These are phyloP conservation scores for Iselma pallidipennis DNA, from an alignment of 2,888 invertebrate species.

Conservation along the genomic window DNA sequence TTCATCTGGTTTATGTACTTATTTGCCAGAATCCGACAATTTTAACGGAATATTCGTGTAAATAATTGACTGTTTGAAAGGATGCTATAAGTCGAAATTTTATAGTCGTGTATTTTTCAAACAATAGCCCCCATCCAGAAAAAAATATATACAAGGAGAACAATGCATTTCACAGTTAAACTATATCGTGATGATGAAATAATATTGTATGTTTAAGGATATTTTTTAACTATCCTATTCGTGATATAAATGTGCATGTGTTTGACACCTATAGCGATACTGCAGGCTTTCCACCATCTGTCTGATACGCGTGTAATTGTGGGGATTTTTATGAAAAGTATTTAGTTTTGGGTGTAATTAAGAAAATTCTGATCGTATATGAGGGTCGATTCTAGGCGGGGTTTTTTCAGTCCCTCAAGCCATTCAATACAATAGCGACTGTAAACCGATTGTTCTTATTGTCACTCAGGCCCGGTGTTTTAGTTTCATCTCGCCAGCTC, in stretches of 20 bases:
- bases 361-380: conserved; percentile 42
- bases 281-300: conserved; percentile 48
- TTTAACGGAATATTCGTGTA: conserved; percentile 27
- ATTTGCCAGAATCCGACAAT: conserved; percentile 19
- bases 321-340: conserved; percentile 46
- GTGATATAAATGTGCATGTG: conserved; percentile 37
- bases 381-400: conserved; percentile 22
- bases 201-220: conserved; percentile 27
- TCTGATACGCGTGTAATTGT: conserved; percentile 43
- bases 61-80: conserved; percentile 27
- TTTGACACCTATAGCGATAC: conserved; percentile 49
- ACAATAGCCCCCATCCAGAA: conserved; percentile 18
- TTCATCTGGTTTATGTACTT: conserved; percentile 9
- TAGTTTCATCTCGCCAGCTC: conserved; percentile 28
- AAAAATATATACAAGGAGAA: conserved; percentile 6
- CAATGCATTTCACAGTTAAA: conserved; percentile 13
- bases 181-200: conserved; percentile 31
- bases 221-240: conserved; percentile 30
- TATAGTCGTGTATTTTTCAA: conserved; percentile 19
- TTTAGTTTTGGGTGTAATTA: conserved; percentile 49
- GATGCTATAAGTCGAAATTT: conserved; percentile 7
- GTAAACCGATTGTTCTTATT: conserved; percentile 50
- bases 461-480: conserved; percentile 43
- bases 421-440: conserved; percentile 46
- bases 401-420: conserved; percentile 36